A percentile compares a stretch with the other conserved stretches of the same genome.
Evolutionary conservation across 1,140 invertebrate genomes (phyloP).

Genomic region (Diorhabda sublineata): DNA sequence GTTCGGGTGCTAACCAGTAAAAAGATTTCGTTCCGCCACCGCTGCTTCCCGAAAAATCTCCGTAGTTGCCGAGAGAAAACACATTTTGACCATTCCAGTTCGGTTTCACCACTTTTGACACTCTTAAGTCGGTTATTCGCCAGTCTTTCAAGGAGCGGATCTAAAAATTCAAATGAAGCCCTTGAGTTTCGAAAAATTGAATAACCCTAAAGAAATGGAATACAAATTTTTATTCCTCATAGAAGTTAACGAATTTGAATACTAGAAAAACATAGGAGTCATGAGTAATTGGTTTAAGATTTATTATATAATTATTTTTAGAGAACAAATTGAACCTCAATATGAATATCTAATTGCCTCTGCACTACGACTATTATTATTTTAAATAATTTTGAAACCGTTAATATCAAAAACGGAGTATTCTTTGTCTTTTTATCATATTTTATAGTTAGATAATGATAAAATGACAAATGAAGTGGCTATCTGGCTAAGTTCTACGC

Average conservation of each 20-base stretch:
- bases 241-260: too few relatives aligned
- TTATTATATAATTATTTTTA: too few relatives aligned
- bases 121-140: conserved; percentile 60
- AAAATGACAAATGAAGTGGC: too few relatives aligned
- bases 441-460: too few relatives aligned
- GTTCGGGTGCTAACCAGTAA: conserved; percentile 83
- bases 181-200: background rate
- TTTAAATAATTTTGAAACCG: too few relatives aligned
- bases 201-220: background rate
- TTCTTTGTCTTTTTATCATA: too few relatives aligned
- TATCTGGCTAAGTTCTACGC: background rate
- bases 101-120: conserved; percentile 50
- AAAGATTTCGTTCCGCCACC: conserved; percentile 68
- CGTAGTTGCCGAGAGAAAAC: conserved; percentile 57
- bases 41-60: conserved; percentile 1
- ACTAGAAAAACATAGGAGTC: too few relatives aligned
- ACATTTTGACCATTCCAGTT: conserved; percentile 54
- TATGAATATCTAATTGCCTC: too few relatives aligned
- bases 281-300: too few relatives aligned
- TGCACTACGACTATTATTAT: too few relatives aligned
- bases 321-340: too few relatives aligned
- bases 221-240: background rate
- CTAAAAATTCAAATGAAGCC: background rate
- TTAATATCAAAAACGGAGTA: too few relatives aligned
- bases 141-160: conserved; percentile 54